These are phyloP conservation scores for Drosophila littoralis DNA, from an alignment of 1,140 invertebrate species.

Conservation along the genomic window DNA sequence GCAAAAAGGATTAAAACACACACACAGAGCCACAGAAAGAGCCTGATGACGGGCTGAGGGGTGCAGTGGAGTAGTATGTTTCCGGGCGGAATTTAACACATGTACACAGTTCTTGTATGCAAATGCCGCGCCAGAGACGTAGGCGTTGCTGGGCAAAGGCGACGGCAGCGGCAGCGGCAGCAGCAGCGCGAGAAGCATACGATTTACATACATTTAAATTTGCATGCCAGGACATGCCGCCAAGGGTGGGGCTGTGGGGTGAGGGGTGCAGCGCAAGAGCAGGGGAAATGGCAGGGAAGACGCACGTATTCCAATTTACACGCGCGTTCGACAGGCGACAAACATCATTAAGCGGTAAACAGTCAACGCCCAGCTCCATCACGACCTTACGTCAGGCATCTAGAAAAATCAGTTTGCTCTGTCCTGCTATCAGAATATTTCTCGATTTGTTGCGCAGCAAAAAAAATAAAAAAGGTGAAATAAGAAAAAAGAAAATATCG, in stretches of 20 bases:
- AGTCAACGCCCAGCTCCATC: constrained; percentile 23
- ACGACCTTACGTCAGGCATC: neutral
- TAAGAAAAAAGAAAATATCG: constrained; percentile 22
- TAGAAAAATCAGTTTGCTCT: constrained; percentile 11
- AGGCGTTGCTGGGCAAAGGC: constrained; percentile 13
- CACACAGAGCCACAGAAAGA: neutral
- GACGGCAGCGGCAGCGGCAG: neutral
- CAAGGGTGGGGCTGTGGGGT: neutral
- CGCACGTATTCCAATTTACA: constrained; percentile 62
- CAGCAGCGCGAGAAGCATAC: constrained; percentile 46
- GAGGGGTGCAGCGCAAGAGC: neutral
- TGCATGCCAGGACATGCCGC: constrained; percentile 40
- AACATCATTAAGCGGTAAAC: constrained; percentile 64
- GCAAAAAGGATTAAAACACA: constrained; percentile 62
- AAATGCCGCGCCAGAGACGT: constrained; percentile 44
- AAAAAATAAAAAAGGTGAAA: constrained; percentile 16
- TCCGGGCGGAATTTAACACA: constrained; percentile 36
- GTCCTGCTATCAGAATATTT: constrained; percentile 27
- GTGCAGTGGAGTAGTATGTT: neutral
- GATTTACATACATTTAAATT: constrained; percentile 69
- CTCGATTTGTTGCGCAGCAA: constrained; percentile 28
- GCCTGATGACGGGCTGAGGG: neutral
- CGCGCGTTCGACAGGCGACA: constrained; percentile 58
- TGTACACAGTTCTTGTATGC: constrained; percentile 54
- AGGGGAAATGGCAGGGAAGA: neutral